A percentile compares a stretch with the other conserved stretches of the same genome.
phyloP scores from a whole-genome alignment of 2,113 vertebrate species.

The Pitta sordida region DNA sequence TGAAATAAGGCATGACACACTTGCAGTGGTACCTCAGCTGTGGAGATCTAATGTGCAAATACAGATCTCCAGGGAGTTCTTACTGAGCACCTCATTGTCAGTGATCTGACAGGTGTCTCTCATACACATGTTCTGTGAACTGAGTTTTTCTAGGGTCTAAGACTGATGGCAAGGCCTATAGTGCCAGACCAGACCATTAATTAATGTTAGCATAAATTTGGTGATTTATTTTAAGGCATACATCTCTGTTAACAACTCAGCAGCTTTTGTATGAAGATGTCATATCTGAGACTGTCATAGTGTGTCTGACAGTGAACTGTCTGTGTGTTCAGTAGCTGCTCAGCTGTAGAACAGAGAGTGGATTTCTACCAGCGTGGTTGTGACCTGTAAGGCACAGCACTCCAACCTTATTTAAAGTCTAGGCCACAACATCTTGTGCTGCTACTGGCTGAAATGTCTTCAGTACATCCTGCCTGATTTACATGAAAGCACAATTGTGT shows the following conservation, averaged over 20 bases:
- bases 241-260: neutral
- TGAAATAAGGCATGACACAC: neutral
- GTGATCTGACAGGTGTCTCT: neutral
- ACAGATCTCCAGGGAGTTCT: neutral
- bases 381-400: neutral
- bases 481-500: rapidly evolving
- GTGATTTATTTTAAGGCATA: neutral
- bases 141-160: neutral
- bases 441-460: neutral
- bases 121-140: rapidly evolving
- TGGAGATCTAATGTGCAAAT: neutral
- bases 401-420: neutral
- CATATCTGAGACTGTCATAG: neutral
- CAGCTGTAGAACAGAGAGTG: neutral
- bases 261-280: neutral
- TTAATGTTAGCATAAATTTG: rapidly evolving
- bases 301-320: neutral
- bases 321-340: neutral
- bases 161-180: neutral
- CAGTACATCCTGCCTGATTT: neutral
- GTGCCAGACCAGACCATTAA: neutral
- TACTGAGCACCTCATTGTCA: neutral
- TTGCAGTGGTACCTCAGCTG: neutral
- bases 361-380: neutral
- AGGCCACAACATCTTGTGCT: neutral